Evolutionary conservation across 2,113 vertebrate species (phyloP).

Genomic region (Atherinomorus stipes): DNA sequence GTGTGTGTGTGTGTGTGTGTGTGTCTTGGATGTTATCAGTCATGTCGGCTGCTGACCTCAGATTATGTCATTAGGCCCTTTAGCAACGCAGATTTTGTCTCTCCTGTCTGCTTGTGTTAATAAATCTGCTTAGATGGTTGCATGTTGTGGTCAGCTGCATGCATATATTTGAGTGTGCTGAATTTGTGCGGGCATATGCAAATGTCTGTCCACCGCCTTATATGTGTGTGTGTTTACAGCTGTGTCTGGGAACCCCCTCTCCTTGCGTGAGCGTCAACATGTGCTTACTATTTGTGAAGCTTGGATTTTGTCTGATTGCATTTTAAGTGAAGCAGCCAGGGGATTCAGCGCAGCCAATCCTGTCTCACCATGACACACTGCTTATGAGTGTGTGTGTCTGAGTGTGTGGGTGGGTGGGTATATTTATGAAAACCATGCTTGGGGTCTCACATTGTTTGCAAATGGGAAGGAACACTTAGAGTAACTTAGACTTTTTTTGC

Average conservation of each 20-base stretch:
- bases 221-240: background rate
- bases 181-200: background rate
- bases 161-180: slow-evolving; percentile 11
- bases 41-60: slow-evolving; percentile 65
- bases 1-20: slow-evolving; percentile 27
- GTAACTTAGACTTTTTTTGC: slow-evolving; percentile 66
- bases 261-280: background rate
- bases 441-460: slow-evolving; percentile 59
- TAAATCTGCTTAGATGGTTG: slow-evolving; percentile 40
- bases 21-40: slow-evolving; percentile 64
- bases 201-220: background rate
- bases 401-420: slow-evolving; percentile 2
- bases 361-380: slow-evolving; percentile 10
- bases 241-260: slow-evolving; percentile 63
- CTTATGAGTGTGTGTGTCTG: slow-evolving; percentile 16
- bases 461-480: slow-evolving; percentile 56
- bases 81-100: slow-evolving; percentile 69
- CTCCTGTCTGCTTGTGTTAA: slow-evolving; percentile 65
- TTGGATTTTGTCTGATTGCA: slow-evolving; percentile 55
- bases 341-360: slow-evolving; percentile 37
- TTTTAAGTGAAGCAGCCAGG: slow-evolving; percentile 46
- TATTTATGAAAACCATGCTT: slow-evolving; percentile 28
- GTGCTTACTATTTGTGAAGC: slow-evolving; percentile 19
- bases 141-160: slow-evolving; percentile 44
- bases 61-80: slow-evolving; percentile 73